Conservation (phyloP, 2,888 invertebrate genomes). For the Heliconius ethilla region DNA sequence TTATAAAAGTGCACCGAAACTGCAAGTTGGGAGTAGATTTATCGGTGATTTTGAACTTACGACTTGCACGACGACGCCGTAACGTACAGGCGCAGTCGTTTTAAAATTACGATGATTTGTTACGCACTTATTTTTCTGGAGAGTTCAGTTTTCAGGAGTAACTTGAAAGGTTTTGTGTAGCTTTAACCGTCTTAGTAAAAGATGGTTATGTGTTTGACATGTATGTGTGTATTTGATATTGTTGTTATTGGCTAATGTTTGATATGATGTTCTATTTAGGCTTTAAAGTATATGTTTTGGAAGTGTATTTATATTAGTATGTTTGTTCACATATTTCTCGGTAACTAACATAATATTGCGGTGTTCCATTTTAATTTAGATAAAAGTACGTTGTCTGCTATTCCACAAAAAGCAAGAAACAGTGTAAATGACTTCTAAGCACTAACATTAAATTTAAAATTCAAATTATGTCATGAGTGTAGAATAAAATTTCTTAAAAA, state of each 20-base stretch:
- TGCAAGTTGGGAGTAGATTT: slow-evolving; percentile 61
- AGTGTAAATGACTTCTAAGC: too few species aligned
- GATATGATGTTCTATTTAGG: not conserved
- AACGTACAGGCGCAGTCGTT: slow-evolving; percentile 60
- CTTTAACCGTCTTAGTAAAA: not conserved
- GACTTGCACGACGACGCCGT: slow-evolving; percentile 59
- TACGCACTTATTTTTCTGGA: slow-evolving; percentile 33
- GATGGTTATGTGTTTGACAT: not conserved
- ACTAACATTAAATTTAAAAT: not conserved
- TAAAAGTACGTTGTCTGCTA: too few species aligned
- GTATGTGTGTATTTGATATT: not conserved
- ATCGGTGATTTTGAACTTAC: slow-evolving; percentile 69
- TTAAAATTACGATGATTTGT: slow-evolving; percentile 55
- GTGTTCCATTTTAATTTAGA: too few species aligned
- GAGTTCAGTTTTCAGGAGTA: slow-evolving; percentile 13
- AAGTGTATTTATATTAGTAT: too few species aligned
- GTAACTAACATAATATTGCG: too few species aligned
- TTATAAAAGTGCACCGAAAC: slow-evolving; percentile 54
- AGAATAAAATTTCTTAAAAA: not conserved
- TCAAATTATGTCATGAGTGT: not conserved
- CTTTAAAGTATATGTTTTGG: not conserved
- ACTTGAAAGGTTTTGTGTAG: not conserved
- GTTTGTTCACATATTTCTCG: too few species aligned
- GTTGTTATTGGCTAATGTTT: not conserved
- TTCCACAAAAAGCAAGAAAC: too few species aligned